Evolutionary conservation across 2,797 vertebrate species (phyloP), one percentile per base, ranked within the genome.

Genomic region (Gila robusta): DNA sequence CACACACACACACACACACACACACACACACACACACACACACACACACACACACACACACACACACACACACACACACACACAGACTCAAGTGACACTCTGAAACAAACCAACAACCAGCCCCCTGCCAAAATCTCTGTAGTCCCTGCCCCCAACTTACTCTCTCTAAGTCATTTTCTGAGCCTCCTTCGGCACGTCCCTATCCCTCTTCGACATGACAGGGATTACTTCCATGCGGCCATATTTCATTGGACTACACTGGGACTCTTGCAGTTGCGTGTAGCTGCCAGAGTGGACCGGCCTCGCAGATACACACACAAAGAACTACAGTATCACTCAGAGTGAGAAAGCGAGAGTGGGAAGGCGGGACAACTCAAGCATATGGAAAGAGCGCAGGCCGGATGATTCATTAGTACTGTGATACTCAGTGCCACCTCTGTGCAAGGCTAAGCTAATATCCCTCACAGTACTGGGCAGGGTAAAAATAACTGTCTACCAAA

Each of bases 71-170:
- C 23, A 85, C 66, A 72, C 52, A 71, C 66, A 86, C 79, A 83
- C 39, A 81, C 72, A 84, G 47, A 71, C 93, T 94, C 94, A 95
- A 91, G 94, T 94, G 95, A 95, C 91, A 95, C 93, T 94, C 93
- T 93, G 93, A 90, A 92, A 91, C 90, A 87, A 91, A 91, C 85
- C 86, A 89, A 90, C 87, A 89, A 90, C 90, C 86, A 84, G 21
- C 87, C 78, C 73, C 88, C 79, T 85, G 74, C 88, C 74, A 90
- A 78, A 81, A 71, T 72, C 37, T 77, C 88, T 32, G 82, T 89
- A 76, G 73, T 78, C 82, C 71, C 49, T 71, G 49, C 59, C 79
- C 85, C 87, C 69, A 28, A 26, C 76, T 66, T 44, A 39, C 47
- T 71, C 76, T 67, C 39, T 23, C 72, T 44, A 47, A 28, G 72